Percentiles rank a stretch among this genome's conserved stretches.
These are phyloP conservation scores for Anthoscopus minutus DNA, from an alignment of 2,113 vertebrate species.

Conservation along the genomic window DNA sequence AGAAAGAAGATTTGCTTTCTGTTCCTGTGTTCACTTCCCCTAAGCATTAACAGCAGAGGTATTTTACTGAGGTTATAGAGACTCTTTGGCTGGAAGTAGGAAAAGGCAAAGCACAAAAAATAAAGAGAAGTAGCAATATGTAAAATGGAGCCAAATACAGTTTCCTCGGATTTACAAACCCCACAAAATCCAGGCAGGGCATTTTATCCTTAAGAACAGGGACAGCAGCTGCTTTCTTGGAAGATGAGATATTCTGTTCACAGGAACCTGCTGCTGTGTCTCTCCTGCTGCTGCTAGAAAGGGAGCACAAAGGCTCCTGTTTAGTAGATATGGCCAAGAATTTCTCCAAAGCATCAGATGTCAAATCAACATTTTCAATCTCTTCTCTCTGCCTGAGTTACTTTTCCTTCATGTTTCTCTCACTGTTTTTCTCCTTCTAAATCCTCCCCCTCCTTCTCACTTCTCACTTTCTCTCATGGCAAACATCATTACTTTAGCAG, in stretches of 20 bases:
- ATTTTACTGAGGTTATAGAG: neutral
- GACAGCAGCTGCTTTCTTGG: neutral
- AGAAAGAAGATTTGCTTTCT: neutral
- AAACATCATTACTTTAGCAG: conserved; percentile 28
- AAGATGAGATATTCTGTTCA: neutral
- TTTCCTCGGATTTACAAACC: neutral
- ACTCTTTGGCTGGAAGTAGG: neutral
- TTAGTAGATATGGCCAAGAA: neutral
- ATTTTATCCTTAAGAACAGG: neutral
- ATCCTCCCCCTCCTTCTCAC: neutral
- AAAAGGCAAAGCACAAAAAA: neutral
- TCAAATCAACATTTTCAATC: conserved; percentile 40
- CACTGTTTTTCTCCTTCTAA: neutral
- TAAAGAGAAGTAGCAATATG: neutral
- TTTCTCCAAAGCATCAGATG: neutral
- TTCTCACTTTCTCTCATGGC: neutral
- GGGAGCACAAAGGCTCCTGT: neutral
- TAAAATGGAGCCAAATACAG: neutral
- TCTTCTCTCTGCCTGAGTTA: neutral
- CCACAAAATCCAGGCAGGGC: neutral
- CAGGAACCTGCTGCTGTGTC: fast-evolving
- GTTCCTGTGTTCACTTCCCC: neutral
- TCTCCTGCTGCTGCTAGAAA: neutral
- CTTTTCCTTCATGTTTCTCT: conserved; percentile 4
- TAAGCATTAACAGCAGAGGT: neutral